A percentile compares a stretch with the other conserved stretches of the same genome.
phyloP scores from a whole-genome alignment of 2,113 vertebrate species.

The Gopherus evgoodei region DNA sequence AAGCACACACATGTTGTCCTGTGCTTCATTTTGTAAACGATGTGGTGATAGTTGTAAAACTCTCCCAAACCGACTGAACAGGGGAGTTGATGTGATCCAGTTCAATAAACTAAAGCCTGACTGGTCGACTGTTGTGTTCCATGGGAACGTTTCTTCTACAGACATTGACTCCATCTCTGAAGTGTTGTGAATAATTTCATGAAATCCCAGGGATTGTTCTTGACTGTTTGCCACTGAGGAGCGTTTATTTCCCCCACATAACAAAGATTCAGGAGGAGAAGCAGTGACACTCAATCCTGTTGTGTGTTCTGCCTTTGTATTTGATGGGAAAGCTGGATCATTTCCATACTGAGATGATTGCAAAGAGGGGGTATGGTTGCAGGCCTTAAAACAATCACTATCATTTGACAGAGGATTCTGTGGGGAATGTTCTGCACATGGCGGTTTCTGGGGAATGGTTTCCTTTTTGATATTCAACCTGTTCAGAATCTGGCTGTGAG shows the following conservation, averaged over 20 bases:
- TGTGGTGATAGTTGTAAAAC: conserved; percentile 76
- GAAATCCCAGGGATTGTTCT: conserved; percentile 64
- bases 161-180: conserved; percentile 28
- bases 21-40: conserved; percentile 70
- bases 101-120: conserved; percentile 72
- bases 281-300: background rate
- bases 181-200: conserved; percentile 22
- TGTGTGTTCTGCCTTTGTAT: conserved; percentile 16
- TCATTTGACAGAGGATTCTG: background rate
- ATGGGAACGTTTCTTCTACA: conserved; percentile 19
- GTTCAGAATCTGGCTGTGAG: conserved; percentile 75
- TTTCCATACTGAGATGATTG: conserved; percentile 9
- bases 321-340: conserved; percentile 33
- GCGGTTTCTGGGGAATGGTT: background rate
- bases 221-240: background rate
- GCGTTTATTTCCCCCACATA: conserved; percentile 22
- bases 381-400: background rate
- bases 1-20: conserved; percentile 56
- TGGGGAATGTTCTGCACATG: conserved; percentile 36
- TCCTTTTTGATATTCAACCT: conserved; percentile 40
- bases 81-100: conserved; percentile 84
- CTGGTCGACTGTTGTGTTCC: conserved; percentile 48
- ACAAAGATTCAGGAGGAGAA: background rate
- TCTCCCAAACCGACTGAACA: conserved; percentile 75
- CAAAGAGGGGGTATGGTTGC: conserved; percentile 21